phyloP scores from a whole-genome alignment of 1,140 invertebrate species.

The Colletes latitarsis region DNA sequence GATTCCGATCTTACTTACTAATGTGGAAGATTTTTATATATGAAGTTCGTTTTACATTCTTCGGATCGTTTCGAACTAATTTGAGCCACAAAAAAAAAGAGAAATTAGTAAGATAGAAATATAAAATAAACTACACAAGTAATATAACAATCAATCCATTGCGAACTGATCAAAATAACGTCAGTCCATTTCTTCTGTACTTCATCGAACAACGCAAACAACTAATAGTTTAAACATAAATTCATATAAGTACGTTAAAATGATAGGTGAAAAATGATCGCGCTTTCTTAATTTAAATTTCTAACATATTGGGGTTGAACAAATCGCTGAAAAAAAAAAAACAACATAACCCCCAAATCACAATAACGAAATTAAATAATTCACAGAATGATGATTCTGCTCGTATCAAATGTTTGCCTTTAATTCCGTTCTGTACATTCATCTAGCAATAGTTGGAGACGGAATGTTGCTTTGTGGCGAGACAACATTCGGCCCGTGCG shows the following conservation, averaged over 20 bases:
- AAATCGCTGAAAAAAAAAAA: conserved; percentile 38
- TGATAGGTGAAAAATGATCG: conserved; percentile 19
- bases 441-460: conserved; percentile 77
- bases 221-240: conserved; percentile 33
- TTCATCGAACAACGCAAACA: neutral
- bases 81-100: neutral
- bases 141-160: conserved; percentile 26
- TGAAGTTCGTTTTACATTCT: conserved; percentile 43
- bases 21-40: conserved; percentile 55
- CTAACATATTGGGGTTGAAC: neutral
- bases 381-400: conserved; percentile 10
- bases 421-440: conserved; percentile 55
- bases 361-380: conserved; percentile 28
- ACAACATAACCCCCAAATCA: conserved; percentile 37
- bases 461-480: conserved; percentile 73
- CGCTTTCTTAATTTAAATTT: conserved; percentile 17
- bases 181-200: conserved; percentile 11
- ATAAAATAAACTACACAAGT: conserved; percentile 42
- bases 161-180: conserved; percentile 22
- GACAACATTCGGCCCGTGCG: conserved; percentile 67
- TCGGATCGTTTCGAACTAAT: conserved; percentile 26
- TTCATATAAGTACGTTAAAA: conserved; percentile 30
- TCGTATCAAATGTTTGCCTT: conserved; percentile 36
- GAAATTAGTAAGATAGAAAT: conserved; percentile 13
- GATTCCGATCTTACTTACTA: conserved; percentile 58